Percentiles rank a stretch among this genome's conserved stretches.
These are phyloP conservation scores for Cynopterus brachyotis DNA, from an alignment of 2,113 vertebrate species.

Conservation along the genomic window DNA sequence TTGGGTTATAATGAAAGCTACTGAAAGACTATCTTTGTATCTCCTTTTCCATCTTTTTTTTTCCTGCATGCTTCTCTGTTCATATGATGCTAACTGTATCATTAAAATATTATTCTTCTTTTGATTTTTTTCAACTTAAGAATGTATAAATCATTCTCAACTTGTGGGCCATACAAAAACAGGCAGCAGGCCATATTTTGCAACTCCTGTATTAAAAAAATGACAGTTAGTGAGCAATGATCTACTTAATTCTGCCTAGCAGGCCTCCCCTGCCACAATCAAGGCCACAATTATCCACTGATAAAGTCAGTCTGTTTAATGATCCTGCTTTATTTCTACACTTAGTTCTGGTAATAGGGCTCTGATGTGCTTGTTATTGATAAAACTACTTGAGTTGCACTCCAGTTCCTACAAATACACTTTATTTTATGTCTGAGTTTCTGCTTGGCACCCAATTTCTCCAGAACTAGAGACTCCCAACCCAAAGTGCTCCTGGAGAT, in stretches of 20 bases:
- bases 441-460: neutral
- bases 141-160: neutral
- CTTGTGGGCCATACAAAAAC: neutral
- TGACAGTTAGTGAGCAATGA: neutral
- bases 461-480: neutral
- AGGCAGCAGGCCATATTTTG: neutral
- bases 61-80: neutral
- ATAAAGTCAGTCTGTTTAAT: neutral
- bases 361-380: neutral
- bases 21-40: neutral
- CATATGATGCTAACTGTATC: neutral
- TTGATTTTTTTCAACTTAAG: neutral
- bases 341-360: neutral
- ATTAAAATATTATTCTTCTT: neutral
- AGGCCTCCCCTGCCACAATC: neutral
- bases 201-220: constrained; percentile 24
- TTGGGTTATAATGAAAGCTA: constrained; percentile 4
- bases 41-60: constrained; percentile 18
- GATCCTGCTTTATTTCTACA: neutral
- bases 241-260: neutral
- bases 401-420: neutral
- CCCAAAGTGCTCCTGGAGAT: neutral
- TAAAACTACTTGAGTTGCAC: neutral
- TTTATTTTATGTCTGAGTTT: neutral
- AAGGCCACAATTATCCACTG: neutral